Evolutionary conservation across 2,888 invertebrate genomes (phyloP), one percentile per base, ranked within the genome.

Genomic region (Drosophila kokeensis): DNA sequence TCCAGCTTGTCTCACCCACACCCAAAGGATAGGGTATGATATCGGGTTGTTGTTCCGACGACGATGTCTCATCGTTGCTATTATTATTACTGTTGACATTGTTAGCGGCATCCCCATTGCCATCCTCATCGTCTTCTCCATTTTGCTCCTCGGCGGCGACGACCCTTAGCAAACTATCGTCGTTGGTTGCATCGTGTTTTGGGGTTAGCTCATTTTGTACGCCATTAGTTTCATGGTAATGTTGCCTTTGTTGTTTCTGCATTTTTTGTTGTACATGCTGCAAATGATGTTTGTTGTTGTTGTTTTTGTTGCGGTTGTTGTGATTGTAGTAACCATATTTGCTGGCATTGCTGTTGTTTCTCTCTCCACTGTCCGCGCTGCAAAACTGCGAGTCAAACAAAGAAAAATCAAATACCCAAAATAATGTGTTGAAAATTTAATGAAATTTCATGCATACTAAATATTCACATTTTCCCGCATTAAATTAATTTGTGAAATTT

Each of bases 21-120:
- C 87, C 72, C 48, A 90, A 76, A 50, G 91, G 92, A 87, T 91
- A 91, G 68, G 91, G 91, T 86, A 91, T 92, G 29, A 91, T 91
- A 73, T 91, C 91, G 54, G 92, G 91, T 64, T 91, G 92, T 69
- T 83, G 83, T 81, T 91, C 91, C 74, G 87, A 80, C 53, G 91
- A 89, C 57, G 78, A 73, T 53, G 71, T 77, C 34, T 87, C 80
- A 48, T 73, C 81, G 36, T 79, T 76, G 52, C 65, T 58, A 58
- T 63, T 62, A 53, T 60, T 65, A 67, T 81, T 81, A 32, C 68
- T 59, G 58, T 68, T 71, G 30, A 48, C 48, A 40, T 57, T 61
- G 30, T 58, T 58, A 40, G 24, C 69, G 52, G 36, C 62, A 76
- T 69, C 52, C 53, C 27, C 68, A 64, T 57, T 50, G 36, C 54